Evolutionary conservation across 1,140 invertebrate genomes (phyloP).

Genomic region (Nylanderia fulva): DNA sequence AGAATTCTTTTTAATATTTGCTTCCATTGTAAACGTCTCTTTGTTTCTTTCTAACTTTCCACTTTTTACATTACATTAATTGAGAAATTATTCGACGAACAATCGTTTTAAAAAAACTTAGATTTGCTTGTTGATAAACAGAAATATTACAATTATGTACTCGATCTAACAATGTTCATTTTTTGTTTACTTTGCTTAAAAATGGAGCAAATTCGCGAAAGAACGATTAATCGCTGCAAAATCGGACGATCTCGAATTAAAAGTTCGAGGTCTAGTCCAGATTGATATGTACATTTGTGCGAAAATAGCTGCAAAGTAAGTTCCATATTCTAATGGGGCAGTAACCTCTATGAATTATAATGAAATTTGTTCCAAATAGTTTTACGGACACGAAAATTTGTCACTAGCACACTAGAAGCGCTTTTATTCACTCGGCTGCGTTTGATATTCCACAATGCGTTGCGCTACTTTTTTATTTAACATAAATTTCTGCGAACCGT

Average conservation of each 20-base stretch:
- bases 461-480: background rate
- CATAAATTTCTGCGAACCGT: background rate
- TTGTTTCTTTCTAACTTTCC: too few species aligned
- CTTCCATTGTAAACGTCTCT: too few species aligned
- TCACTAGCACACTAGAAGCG: background rate
- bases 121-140: background rate
- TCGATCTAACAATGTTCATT: constrained; percentile 2
- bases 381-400: constrained; percentile 23
- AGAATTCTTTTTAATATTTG: too few species aligned
- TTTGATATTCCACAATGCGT: background rate
- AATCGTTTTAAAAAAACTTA: too few species aligned
- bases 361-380: constrained; percentile 23
- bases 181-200: background rate
- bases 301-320: constrained; percentile 20
- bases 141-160: background rate
- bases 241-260: constrained; percentile 5
- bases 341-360: constrained; percentile 29
- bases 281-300: constrained; percentile 3
- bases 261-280: background rate
- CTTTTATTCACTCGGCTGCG: constrained; percentile 12
- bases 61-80: background rate
- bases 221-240: background rate
- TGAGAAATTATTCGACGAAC: background rate
- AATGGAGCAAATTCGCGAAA: background rate
- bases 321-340: constrained; percentile 18